Evolutionary conservation across 1,140 invertebrate genomes (phyloP), one percentile per base, ranked within the genome.

Genomic region (Lerema accius): DNA sequence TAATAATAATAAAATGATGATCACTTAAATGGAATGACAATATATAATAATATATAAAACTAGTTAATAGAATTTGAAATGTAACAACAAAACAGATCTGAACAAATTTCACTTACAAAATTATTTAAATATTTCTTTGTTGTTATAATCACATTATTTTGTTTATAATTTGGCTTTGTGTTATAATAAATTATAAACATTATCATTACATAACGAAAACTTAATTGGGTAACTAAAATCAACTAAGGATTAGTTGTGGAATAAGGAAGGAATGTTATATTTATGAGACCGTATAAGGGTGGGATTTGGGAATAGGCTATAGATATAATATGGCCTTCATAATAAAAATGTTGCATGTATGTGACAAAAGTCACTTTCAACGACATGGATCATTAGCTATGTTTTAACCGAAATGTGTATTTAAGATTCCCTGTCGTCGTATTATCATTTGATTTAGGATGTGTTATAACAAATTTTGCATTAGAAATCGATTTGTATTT

Each of bases 401-500:
- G 79, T 71, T 87, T 86, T 51, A 87, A 69, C 58, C 73, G 79
- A 65, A 90, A 86, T 11, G 87, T 88, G 51, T 86, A 90, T 76
- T 90, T 90, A 19, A 90, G 68, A 42, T 83, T 78, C n/a, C 81
- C 84, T 14, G 76, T 69, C 11, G 78, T 71, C 17, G 65, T 58
- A 58, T 64, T 67, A 35, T 79, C 69, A 10, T 11, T 17, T 35
- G 66, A 49, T 55, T 78, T 80, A 9, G 80, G 83, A 67, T 82
- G 84, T 0, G 84, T 73, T 76, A 89, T 89, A 19, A 89, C 68
- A 67, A 89, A 89, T 26, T 88, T 88, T 40, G 84, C 74, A 58
- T 76, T 87, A 67, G 68, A 76, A 28, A 84, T 64, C 17, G 85
- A 86, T 72, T 86, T 89, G 66, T 89, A 89, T 58, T 89, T 89